Percentiles rank a stretch among this genome's conserved stretches.
Evolutionary conservation across 2,113 vertebrate species (phyloP).

Genomic region (Rostratula benghalensis): DNA sequence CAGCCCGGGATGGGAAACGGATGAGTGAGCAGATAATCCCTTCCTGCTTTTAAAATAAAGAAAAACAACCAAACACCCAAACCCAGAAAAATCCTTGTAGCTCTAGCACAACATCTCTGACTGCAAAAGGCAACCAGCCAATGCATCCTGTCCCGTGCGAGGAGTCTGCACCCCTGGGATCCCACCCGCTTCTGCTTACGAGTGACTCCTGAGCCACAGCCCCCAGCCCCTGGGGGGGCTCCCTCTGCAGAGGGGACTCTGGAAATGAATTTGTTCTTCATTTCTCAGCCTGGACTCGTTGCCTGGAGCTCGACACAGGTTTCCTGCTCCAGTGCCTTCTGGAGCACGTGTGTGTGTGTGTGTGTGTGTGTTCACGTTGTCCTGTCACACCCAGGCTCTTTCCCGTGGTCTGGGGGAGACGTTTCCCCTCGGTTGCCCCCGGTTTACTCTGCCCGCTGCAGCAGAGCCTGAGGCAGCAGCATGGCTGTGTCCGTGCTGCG

Average conservation of each 20-base stretch:
- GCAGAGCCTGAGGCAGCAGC: not conserved
- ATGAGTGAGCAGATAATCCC: not conserved
- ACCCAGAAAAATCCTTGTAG: not conserved
- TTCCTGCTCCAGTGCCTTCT: not conserved
- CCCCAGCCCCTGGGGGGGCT: fast-evolving
- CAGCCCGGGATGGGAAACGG: not conserved
- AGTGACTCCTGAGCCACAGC: not conserved
- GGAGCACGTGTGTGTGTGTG: fast-evolving
- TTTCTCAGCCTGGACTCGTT: not conserved
- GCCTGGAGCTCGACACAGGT: not conserved
- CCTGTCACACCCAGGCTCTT: not conserved
- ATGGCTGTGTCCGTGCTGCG: fast-evolving
- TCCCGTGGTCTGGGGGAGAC: not conserved
- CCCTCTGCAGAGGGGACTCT: not conserved
- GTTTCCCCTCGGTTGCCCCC: not conserved
- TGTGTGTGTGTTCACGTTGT: fast-evolving
- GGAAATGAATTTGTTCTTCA: not conserved
- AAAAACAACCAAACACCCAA: not conserved
- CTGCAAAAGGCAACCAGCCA: not conserved
- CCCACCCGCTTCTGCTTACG: not conserved
- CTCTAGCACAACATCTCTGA: not conserved
- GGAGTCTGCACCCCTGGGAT: not conserved
- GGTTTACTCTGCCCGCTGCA: fast-evolving
- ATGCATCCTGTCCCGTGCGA: fast-evolving
- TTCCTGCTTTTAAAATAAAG: not conserved